phyloP scores from a whole-genome alignment of 2,888 invertebrate species.

The Sisyra terminalis region DNA sequence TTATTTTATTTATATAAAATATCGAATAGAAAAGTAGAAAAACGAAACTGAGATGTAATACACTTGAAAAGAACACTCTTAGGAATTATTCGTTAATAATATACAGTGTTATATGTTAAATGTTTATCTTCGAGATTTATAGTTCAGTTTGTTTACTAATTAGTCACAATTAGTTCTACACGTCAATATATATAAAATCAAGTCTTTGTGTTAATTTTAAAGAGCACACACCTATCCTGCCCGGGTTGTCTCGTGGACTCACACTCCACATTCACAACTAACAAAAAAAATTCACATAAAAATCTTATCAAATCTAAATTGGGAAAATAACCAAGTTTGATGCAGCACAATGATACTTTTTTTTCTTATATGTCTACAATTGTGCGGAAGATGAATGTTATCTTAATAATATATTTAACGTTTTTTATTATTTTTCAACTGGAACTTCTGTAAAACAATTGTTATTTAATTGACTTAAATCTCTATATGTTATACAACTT shows the following conservation, averaged over 20 bases:
- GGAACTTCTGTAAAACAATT: no score
- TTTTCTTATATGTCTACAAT: no score
- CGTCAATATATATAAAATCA: slow-evolving; percentile 6
- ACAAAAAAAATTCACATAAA: slow-evolving; percentile 4
- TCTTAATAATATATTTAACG: not conserved
- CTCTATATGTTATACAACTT: no score
- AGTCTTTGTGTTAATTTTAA: slow-evolving; percentile 8
- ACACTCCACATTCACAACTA: slow-evolving; percentile 12
- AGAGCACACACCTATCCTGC: slow-evolving; percentile 29
- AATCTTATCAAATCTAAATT: slow-evolving; percentile 8
- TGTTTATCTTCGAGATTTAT: not conserved
- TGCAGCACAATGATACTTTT: no score
- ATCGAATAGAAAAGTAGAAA: no score
- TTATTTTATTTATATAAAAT: no score
- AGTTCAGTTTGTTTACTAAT: not conserved
- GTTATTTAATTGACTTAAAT: no score
- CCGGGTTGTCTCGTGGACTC: slow-evolving; percentile 31
- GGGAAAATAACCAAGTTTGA: slow-evolving; percentile 10
- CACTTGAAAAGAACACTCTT: not conserved
- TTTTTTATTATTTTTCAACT: no score
- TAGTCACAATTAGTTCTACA: not conserved
- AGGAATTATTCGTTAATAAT: not conserved
- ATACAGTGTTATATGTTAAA: not conserved
- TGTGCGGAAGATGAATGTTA: not conserved
- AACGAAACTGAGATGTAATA: no score